A percentile compares a stretch with the other conserved stretches of the same genome.
Evolutionary conservation across 2,888 invertebrate genomes (phyloP).

Genomic region (Netelia inedita): DNA sequence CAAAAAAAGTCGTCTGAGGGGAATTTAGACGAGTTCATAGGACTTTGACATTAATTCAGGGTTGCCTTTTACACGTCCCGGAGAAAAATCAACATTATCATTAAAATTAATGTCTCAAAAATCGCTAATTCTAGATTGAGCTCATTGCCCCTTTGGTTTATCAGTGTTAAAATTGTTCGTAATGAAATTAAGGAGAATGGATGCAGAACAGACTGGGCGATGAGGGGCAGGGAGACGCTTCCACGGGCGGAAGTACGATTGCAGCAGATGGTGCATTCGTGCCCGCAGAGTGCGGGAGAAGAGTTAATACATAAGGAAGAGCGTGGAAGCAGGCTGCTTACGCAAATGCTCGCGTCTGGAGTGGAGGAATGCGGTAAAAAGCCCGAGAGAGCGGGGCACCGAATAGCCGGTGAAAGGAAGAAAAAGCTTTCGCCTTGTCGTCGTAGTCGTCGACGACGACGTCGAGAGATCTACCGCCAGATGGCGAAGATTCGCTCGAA

Average conservation of each 20-base stretch:
- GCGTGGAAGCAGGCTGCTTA: constrained; percentile 75
- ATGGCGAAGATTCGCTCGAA: constrained; percentile 67
- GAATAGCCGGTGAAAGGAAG: constrained; percentile 75
- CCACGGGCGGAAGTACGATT: constrained; percentile 61
- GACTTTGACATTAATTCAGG: no score
- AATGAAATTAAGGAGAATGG: constrained; percentile 54
- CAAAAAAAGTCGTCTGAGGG: no score
- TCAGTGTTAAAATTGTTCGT: constrained; percentile 1
- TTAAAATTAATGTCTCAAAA: no score
- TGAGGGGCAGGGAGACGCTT: neutral
- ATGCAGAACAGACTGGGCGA: constrained; percentile 30
- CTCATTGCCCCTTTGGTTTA: neutral
- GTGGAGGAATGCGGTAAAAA: constrained; percentile 81
- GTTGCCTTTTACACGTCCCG: no score
- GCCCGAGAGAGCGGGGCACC: constrained; percentile 66
- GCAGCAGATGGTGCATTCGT: constrained; percentile 62
- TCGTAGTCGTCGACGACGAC: constrained; percentile 62
- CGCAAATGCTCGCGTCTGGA: constrained; percentile 79
- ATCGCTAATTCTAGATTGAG: neutral
- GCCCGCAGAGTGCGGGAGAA: constrained; percentile 39
- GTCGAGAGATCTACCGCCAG: constrained; percentile 75
- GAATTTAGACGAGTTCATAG: no score
- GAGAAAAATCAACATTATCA: no score
- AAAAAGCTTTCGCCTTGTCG: constrained; percentile 62
- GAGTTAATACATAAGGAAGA: constrained; percentile 54